A percentile compares a stretch with the other conserved stretches of the same genome.
Conservation (phyloP, 2,888 invertebrate genomes). For the Lasioglossum morio region DNA sequence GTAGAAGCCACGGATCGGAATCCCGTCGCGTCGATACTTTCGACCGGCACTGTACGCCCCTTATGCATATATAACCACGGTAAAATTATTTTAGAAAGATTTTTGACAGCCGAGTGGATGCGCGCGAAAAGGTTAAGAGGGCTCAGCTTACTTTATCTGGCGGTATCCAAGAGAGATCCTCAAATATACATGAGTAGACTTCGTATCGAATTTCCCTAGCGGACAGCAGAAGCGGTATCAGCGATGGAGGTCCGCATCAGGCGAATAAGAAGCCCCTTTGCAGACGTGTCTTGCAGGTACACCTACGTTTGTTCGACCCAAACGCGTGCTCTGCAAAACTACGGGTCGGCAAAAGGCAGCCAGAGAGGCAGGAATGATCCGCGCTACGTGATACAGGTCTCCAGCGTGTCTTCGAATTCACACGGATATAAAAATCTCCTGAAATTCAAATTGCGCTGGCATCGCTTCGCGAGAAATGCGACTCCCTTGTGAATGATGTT, state of each 20-base stretch:
- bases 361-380: constrained; percentile 46
- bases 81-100: constrained; percentile 20
- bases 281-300: constrained; percentile 58
- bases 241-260: constrained; percentile 72
- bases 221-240: constrained; percentile 71
- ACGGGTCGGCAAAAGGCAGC: constrained; percentile 58
- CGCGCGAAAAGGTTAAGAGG: constrained; percentile 55
- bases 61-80: not conserved
- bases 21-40: not conserved
- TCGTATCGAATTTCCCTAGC: constrained; percentile 82
- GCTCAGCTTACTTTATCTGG: constrained; percentile 50
- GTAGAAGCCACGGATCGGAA: not conserved
- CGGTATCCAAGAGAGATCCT: constrained; percentile 58
- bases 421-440: constrained; percentile 69
- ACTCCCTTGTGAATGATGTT: constrained; percentile 51
- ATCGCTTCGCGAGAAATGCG: constrained; percentile 44
- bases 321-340: constrained; percentile 58
- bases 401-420: constrained; percentile 65
- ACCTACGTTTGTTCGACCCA: constrained; percentile 64
- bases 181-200: constrained; percentile 81
- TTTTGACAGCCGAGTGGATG: constrained; percentile 16
- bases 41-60: not conserved
- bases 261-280: constrained; percentile 73
- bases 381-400: constrained; percentile 62
- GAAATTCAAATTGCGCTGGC: constrained; percentile 69